Evolutionary conservation across 1,140 invertebrate species (phyloP), one percentile per base, ranked within the genome.

Genomic region (Caenorhabditis remanei): DNA sequence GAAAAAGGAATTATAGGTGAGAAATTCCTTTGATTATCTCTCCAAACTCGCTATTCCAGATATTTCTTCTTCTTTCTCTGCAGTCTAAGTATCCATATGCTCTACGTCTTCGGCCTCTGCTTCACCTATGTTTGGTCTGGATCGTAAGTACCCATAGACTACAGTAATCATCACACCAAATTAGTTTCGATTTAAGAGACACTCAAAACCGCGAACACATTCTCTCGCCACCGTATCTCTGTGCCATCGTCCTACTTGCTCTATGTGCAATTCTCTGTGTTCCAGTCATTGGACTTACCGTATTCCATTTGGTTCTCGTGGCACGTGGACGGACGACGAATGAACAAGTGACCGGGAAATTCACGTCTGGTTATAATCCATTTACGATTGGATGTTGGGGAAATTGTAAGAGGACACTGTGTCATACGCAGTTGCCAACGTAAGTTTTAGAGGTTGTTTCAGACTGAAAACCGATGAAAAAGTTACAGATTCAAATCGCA

Each of bases 241-340:
- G 91, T 85, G 91, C 92, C 93, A 96, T 98, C 93, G 95, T 96
- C 87, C 95, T 99, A 91, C 97, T 99, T 95, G 95, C 95, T 89
- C 94, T 99, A 89, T 96, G 98, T 91, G 95, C 95, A 32, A 93
- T 99, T 85, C 93, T 99, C 87, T 95, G 97, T 90, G 96, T 99
- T 93, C 98, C 98, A 88, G 98, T 99, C 89, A 96, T 97, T 93
- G 98, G 98, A 90, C 94, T 99, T 89, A 98, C 97, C 86, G 96
- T 96, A 83, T 99, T 99, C 94, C 98, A 99, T 93, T 96, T 99
- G 94, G 95, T 99, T 89, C 94, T 99, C 87, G 97, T 99, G 61
- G 96, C 96, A 19, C 94, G 97, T 91, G 98, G 98, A n/a, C 95
- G 98, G 86, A 99, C 98, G n/a, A 99, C 98, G 86, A 99, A 99